Conservation (phyloP, 2,113 vertebrate species). For the Rhinoptilus africanus region DNA sequence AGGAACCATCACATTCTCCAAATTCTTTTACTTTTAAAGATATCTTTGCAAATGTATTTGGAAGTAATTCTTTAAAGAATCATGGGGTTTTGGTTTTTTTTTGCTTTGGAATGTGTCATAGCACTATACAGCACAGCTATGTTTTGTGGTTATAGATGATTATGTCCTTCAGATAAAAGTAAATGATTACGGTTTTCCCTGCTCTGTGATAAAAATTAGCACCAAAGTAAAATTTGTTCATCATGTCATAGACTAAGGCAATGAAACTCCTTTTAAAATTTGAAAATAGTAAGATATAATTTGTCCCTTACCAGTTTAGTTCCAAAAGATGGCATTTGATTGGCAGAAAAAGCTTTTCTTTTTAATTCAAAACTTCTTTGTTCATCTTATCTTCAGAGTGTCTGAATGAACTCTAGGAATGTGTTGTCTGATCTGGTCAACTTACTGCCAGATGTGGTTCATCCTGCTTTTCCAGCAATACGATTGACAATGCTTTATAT, state of each 20-base stretch:
- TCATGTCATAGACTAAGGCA: not conserved
- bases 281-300: not conserved
- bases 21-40: not conserved
- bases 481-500: not conserved
- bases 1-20: not conserved
- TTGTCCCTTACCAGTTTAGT: not conserved
- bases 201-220: not conserved
- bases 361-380: not conserved
- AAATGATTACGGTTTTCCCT: not conserved
- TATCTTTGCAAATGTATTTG: not conserved
- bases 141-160: not conserved
- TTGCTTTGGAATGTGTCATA: not conserved
- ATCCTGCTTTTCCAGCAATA: not conserved
- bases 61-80: not conserved
- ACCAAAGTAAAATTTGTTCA: not conserved
- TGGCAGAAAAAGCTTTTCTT: not conserved
- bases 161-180: not conserved
- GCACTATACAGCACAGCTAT: not conserved
- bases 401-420: not conserved
- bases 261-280: not conserved
- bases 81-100: not conserved
- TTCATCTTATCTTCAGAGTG: not conserved
- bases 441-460: not conserved
- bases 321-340: not conserved
- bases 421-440: not conserved